A percentile compares a stretch with the other conserved stretches of the same genome.
Conservation (phyloP, 2,888 invertebrate genomes). For the Cremastobaeus sp. region DNA sequence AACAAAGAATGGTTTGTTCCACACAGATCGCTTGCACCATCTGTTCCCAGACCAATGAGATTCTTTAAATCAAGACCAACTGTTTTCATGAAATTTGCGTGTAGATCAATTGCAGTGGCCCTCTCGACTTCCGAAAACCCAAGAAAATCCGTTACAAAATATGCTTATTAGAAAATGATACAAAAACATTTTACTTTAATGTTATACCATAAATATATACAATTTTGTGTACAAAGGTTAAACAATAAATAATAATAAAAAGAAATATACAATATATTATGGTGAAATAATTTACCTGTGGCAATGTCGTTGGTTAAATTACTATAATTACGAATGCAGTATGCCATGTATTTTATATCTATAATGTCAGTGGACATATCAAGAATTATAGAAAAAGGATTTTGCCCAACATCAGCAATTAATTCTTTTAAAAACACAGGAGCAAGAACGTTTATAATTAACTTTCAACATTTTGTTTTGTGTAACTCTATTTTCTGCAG, state of each 20-base stretch:
- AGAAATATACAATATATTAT: too few species aligned
- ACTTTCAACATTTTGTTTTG: constrained; percentile 56
- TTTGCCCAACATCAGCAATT: constrained; percentile 57
- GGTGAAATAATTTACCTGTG: too few species aligned
- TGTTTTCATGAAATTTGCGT: constrained; percentile 22
- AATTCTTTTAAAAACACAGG: constrained; percentile 55
- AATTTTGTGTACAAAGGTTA: too few species aligned
- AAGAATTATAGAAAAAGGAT: constrained; percentile 43
- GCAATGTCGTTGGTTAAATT: constrained; percentile 25
- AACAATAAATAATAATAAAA: too few species aligned
- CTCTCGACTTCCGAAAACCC: constrained; percentile 9
- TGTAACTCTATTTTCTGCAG: constrained; percentile 11
- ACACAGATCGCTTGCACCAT: constrained; percentile 63
- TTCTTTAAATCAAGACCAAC: constrained; percentile 42
- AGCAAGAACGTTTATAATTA: constrained; percentile 59
- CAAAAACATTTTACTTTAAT: too few species aligned
- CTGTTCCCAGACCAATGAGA: constrained; percentile 63
- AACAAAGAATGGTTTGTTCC: constrained; percentile 62
- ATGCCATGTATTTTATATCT: constrained; percentile 63
- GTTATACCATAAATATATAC: too few species aligned
- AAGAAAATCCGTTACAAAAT: too few species aligned
- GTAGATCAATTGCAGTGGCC: constrained; percentile 6
- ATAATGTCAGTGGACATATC: constrained; percentile 64
- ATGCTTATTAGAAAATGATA: too few species aligned
- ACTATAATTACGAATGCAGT: constrained; percentile 56